Percentiles rank a stretch among this genome's conserved stretches.
Evolutionary conservation across 2,113 vertebrate genomes (phyloP).

Genomic region (Phodopus roborovskii): DNA sequence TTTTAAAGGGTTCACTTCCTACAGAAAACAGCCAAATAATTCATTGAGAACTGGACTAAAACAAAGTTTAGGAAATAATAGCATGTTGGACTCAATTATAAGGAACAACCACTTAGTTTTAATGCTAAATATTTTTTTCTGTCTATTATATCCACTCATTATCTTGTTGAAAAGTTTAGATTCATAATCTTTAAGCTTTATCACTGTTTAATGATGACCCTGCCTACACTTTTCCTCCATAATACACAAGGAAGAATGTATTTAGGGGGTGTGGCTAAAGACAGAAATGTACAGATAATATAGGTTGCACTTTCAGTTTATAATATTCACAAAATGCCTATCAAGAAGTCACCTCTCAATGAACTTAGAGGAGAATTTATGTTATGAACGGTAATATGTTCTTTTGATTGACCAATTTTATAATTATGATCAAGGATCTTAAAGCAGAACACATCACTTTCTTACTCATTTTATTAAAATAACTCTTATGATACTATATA

Average conservation of each 20-base stretch:
- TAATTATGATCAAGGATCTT: background rate
- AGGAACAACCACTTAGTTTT: background rate
- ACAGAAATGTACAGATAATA: background rate
- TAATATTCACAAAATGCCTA: background rate
- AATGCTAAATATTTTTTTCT: background rate
- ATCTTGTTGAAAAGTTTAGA: background rate
- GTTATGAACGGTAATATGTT: background rate
- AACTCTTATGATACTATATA: background rate
- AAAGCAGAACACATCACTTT: background rate
- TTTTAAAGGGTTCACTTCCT: background rate
- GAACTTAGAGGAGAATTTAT: constrained; percentile 16
- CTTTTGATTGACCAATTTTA: background rate
- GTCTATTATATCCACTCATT: background rate
- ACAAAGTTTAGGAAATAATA: background rate
- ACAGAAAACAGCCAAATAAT: background rate
- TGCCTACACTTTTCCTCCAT: background rate
- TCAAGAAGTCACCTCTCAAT: background rate
- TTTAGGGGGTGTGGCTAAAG: background rate
- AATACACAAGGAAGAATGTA: rapidly evolving
- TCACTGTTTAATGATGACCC: background rate
- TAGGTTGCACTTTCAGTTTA: background rate
- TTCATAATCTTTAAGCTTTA: background rate
- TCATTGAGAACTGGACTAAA: background rate
- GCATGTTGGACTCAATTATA: background rate
- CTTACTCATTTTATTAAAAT: constrained; percentile 36